Evolutionary conservation across 2,888 invertebrate species (phyloP), one percentile per base, ranked within the genome.

Genomic region (Blera fallax): DNA sequence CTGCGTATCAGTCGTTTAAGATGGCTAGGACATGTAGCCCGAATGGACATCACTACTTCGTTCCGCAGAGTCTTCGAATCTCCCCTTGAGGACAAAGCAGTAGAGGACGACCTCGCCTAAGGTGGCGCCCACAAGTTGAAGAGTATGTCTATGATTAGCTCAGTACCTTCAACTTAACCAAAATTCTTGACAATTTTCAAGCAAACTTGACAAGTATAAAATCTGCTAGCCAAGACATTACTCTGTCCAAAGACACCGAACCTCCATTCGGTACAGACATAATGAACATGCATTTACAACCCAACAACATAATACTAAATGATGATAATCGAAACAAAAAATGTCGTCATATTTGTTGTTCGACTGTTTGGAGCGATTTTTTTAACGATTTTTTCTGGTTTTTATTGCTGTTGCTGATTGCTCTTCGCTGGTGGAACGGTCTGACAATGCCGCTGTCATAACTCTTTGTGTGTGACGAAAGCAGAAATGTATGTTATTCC

Each of bases 331-430:
- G 82, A 87, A 87, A 70, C 78, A 76, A 87, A 72, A 85, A 85
- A 87, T 87, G 87, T 82, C 87, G 82, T 87, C 87, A 87, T 87
- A 87, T 82, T 87, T 78, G 87, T 87, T 87, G 87, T 82, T 78
- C 45, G 72, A 82, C 73, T 81, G 69, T 73, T 69, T 34, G 52
- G 45, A 62, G 70, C 16, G 64, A 6, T 48, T 62, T 60, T 73
- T 45, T 58, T 4, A 40, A 27, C 3, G 27, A 60, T 64, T 76
- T 74, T 81, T 76, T 70, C 56, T 45, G 45, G 50, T 76, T 85
- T 85, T 72, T 85, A 73, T 84, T 64, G 70, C 79, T 52, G 56
- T 54, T 52, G 52, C 72, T 79, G 84, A 74, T 79, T 79, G 74
- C 79, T 74, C 52, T 37, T 76, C 29, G 45, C 67, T 73, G 48